Conservation (phyloP, 2,113 vertebrate species). For the Campylomormyrus tamandua region DNA sequence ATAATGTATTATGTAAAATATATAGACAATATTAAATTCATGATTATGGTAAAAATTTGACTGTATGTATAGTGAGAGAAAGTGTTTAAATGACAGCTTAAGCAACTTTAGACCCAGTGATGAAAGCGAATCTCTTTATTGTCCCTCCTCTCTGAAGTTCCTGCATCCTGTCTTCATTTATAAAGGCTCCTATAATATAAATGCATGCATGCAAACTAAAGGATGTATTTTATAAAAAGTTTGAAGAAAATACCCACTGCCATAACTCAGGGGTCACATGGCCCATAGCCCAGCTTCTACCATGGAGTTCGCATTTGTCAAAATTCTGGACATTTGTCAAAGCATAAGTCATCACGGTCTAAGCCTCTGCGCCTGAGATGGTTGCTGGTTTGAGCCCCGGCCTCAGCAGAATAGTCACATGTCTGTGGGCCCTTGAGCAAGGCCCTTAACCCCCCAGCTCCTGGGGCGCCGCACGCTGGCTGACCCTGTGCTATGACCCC, state of each 20-base stretch:
- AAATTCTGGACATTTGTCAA: background rate
- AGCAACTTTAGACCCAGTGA: background rate
- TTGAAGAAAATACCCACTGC: background rate
- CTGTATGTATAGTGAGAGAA: background rate
- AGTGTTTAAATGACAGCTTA: background rate
- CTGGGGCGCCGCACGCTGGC: too few species aligned
- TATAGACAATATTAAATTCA: background rate
- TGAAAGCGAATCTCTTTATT: background rate
- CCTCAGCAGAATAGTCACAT: background rate
- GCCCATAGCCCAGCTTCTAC: background rate
- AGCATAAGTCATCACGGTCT: background rate
- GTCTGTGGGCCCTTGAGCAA: background rate
- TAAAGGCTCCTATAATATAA: background rate
- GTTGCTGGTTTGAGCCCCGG: background rate
- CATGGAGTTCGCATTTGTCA: background rate
- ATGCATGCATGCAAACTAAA: background rate
- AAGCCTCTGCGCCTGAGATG: background rate
- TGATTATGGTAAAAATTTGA: background rate
- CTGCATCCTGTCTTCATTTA: background rate
- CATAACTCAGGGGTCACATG: background rate
- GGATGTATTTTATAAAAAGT: background rate
- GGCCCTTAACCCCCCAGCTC: too few species aligned
- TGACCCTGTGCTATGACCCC: too few species aligned
- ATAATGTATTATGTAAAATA: background rate
- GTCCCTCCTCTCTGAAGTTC: background rate